These are phyloP conservation scores for Cybosia mesomella DNA, from an alignment of 2,888 invertebrate genomes.

Conservation along the genomic window DNA sequence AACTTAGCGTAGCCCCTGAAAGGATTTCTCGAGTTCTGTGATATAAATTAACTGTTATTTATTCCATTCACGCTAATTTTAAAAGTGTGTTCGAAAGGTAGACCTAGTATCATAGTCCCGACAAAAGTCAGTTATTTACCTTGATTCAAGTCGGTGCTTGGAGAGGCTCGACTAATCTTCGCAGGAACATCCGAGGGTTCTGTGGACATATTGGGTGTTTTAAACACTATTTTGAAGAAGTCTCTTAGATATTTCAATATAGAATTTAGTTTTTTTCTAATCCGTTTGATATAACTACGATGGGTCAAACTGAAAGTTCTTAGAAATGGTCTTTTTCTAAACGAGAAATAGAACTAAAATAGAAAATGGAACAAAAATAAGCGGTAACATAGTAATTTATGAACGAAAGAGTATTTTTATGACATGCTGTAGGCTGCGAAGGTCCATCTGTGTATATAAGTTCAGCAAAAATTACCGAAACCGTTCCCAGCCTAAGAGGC, in stretches of 20 bases:
- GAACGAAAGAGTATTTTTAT: too few relatives aligned
- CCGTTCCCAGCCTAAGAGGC: too few relatives aligned
- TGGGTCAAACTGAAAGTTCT: conserved; percentile 1
- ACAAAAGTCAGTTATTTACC: conserved; percentile 35
- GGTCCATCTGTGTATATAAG: too few relatives aligned
- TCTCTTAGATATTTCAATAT: not conserved
- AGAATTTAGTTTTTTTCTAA: not conserved
- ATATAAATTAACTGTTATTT: not conserved
- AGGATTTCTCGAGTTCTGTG: conserved; percentile 34
- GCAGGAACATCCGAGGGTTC: conserved; percentile 59
- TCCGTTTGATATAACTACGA: not conserved
- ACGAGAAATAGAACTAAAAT: not conserved
- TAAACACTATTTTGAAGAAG: not conserved
- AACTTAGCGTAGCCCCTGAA: conserved; percentile 50
- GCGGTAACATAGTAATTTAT: too few relatives aligned
- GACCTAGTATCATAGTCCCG: not conserved
- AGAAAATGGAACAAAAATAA: too few relatives aligned
- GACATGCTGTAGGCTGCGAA: too few relatives aligned
- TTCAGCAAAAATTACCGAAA: too few relatives aligned
- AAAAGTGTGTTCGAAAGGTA: too few relatives aligned
- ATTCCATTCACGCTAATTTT: not conserved
- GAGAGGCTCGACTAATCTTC: conserved; percentile 54
- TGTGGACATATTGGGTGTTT: conserved; percentile 54
- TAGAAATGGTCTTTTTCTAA: not conserved
- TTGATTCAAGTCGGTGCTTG: conserved; percentile 37